Conservation (phyloP, 2,888 invertebrate species). For the Drosophila hamatofila region DNA sequence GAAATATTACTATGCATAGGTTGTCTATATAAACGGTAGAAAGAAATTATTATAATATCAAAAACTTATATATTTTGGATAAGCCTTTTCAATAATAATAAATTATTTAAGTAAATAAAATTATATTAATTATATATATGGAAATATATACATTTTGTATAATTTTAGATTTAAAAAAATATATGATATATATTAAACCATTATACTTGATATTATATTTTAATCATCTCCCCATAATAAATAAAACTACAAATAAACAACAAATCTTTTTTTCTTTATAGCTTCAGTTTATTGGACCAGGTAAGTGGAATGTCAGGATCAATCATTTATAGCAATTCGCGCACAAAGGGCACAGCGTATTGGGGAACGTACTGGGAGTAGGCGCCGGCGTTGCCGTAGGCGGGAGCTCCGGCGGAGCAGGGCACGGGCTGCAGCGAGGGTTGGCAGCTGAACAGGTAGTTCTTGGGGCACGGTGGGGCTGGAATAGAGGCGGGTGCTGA, state of each 20-base stretch:
- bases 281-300: conserved; percentile 43
- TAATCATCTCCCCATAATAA: not conserved
- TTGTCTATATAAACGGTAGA: too few species aligned
- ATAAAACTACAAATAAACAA: not conserved
- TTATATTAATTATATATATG: too few species aligned
- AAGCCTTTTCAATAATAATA: too few species aligned
- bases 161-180: too few species aligned
- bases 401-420: conserved; percentile 68
- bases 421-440: conserved; percentile 80
- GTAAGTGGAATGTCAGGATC: conserved; percentile 3
- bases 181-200: too few species aligned
- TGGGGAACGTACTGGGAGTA: conserved; percentile 81
- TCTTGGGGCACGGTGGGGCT: conserved; percentile 80
- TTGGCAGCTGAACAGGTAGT: conserved; percentile 82
- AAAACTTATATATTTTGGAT: too few species aligned
- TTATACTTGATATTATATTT: too few species aligned
- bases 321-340: conserved; percentile 62
- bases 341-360: conserved; percentile 73
- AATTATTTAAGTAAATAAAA: too few species aligned
- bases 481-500: conserved; percentile 55
- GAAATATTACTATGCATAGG: too few species aligned
- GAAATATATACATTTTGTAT: too few species aligned
- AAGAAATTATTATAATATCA: too few species aligned
- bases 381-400: conserved; percentile 74
- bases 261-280: not conserved